Evolutionary conservation across 2,888 invertebrate species (phyloP), one percentile per base, ranked within the genome.

Genomic region (Alsophila aescularia): DNA sequence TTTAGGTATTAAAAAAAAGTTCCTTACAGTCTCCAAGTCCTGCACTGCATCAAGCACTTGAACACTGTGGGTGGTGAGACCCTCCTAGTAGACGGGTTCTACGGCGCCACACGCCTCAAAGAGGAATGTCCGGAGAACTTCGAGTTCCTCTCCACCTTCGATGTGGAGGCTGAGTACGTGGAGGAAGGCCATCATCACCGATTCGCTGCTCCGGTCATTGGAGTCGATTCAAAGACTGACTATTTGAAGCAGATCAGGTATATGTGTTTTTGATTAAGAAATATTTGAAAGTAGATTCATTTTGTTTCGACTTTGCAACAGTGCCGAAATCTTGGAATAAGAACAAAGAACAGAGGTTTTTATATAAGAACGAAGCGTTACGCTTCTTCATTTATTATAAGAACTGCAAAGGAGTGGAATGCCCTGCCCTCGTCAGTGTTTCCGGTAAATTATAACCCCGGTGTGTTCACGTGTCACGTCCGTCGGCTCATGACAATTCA

Each of bases 71-170:
- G 97, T 0, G 97, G 97, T 0, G 94, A 96, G 62, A 96, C 94
- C 0, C 84, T 95, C 36, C 86, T 97, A 2, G 94, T 95, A 0
- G 97, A 97, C 72, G 96, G 96, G 0, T 94, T 96, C 72, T 89
- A 93, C 50, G 94, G 94, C 4, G 95, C 95, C 0, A 75, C 87
- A 7, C 83, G 92, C 44, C 78, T 96, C 14, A 90, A 87, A 47
- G 73, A 83, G 1, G 82, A 91, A 0, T 78, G 91, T 70, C 93
- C 93, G 0, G 85, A 92, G 13, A 92, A 93, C 42, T 96, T 93
- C 70, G 79, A 94, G 6, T 84, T 93, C 45, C 88, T 96, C 2
- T 87, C 92, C 0, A 87, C 77, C 12, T 92, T 92, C 12, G 81
- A 92, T 7, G 80, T 95, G 7, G 93, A 95, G 53, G 93, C 93